Conservation (phyloP, 2,888 invertebrate genomes). For the Caenorhabditis sp. region DNA sequence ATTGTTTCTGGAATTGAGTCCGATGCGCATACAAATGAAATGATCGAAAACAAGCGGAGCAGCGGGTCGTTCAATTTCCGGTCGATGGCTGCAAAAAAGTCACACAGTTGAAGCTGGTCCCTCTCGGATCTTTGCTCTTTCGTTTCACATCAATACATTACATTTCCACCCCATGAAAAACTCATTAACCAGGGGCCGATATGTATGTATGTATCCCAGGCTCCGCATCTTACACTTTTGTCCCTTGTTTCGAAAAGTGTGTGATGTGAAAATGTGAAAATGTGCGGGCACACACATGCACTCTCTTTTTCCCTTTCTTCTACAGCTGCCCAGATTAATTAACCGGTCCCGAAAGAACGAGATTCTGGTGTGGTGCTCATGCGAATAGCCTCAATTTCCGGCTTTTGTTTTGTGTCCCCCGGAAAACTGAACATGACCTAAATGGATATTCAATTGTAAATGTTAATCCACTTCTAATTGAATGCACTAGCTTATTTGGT, state of each 20-base stretch:
- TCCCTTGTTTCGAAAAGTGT: neutral
- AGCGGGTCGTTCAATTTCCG: conserved; percentile 36
- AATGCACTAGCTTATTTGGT: too few relatives aligned
- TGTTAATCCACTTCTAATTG: too few relatives aligned
- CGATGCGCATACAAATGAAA: conserved; percentile 67
- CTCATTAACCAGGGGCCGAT: conserved; percentile 20
- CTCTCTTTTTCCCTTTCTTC: too few relatives aligned
- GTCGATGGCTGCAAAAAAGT: neutral
- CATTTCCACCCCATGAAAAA: conserved; percentile 29
- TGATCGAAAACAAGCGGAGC: conserved; percentile 63
- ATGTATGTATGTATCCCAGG: conserved; percentile 31
- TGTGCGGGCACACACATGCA: neutral
- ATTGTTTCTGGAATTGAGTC: conserved; percentile 63
- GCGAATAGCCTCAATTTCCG: neutral
- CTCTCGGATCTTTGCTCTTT: neutral
- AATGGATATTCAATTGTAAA: too few relatives aligned
- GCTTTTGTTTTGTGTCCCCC: conserved; percentile 9
- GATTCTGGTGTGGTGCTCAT: too few relatives aligned
- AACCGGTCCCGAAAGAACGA: neutral
- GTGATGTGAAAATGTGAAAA: conserved; percentile 5
- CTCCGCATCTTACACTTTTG: conserved; percentile 22
- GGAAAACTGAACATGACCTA: too few relatives aligned
- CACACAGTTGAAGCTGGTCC: neutral
- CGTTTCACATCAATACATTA: neutral
- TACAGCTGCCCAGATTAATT: conserved; percentile 12